Conservation (phyloP, 2,888 invertebrate genomes). For the Andricus quercusramuli region DNA sequence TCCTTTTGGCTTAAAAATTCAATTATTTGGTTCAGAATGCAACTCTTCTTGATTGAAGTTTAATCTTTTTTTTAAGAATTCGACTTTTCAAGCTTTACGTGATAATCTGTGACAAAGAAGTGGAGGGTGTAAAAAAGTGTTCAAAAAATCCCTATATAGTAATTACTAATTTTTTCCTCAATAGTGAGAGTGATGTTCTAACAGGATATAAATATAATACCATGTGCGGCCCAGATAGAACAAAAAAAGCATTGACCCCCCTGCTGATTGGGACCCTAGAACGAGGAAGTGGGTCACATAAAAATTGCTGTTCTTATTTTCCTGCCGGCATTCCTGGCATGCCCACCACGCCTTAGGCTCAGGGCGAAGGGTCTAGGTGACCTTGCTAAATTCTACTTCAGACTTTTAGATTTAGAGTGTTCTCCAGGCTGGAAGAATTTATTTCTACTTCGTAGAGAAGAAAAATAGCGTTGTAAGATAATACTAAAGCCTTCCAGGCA, state of each 20-base stretch:
- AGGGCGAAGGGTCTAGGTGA: constrained; percentile 63
- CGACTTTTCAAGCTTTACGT: no score
- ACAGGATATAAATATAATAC: not conserved
- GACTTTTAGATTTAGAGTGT: not conserved
- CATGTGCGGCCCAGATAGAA: not conserved
- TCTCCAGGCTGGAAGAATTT: constrained; percentile 15
- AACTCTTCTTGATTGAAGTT: no score
- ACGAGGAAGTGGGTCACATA: constrained; percentile 68
- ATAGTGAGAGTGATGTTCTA: not conserved
- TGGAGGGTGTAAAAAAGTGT: no score
- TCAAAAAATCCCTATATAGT: no score
- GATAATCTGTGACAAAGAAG: no score
- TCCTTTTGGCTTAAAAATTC: no score
- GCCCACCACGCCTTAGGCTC: constrained; percentile 57
- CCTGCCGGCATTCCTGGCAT: constrained; percentile 64
- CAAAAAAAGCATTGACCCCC: not conserved
- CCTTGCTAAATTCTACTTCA: constrained; percentile 58
- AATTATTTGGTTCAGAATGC: no score
- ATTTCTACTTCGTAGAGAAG: not conserved
- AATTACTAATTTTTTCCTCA: not conserved
- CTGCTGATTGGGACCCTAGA: constrained; percentile 38
- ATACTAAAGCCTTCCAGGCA: constrained; percentile 12
- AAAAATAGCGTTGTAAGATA: constrained; percentile 22
- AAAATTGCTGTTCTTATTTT: constrained; percentile 44
- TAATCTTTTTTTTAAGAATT: no score